Evolutionary conservation across 2,797 vertebrate genomes (phyloP), one percentile per base, ranked within the genome.

Genomic region (Myiotriccus ornatus): DNA sequence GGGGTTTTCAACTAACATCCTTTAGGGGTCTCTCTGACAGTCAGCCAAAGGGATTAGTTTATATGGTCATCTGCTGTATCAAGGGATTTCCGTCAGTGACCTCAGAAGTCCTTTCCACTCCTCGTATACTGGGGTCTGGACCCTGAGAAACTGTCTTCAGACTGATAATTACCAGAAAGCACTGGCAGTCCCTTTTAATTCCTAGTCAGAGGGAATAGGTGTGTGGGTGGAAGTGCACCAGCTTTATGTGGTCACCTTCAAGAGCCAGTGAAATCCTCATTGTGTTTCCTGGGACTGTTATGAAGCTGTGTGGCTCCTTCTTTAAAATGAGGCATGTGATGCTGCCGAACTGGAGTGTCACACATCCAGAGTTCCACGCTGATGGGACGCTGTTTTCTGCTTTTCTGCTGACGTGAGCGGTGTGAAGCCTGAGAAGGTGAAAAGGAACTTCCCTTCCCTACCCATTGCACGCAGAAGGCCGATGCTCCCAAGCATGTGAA

Each of bases 401-500:
- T 83, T 87, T 69, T 67, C 64, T 86, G 71, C 41, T 88, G 53
- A 35, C 1, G 4, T 3, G 7, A 64, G 30, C 39, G 47, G 19
- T 52, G 19, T 32, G 50, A 79, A 92, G 49, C 59, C 52, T n/a
- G 23, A 50, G 34, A 49, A 86, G 67, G 59, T 22, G 32, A 74
- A 81, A 93, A 82, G 34, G 73, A 89, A 32, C 65, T 88, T 82
- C 75, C 27, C 37, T 75, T 78, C 35, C 34, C 37, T 84, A 57
- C 35, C 24, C 9, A 0, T 27, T 52, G 39, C 47, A 43, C 49
- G 13, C 22, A 43, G 63, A 50, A 70, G 78, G 24, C 80, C 69
- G 67, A 8, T 88, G 69, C 32, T 90, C 21, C 69, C 49, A 17
- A 62, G 65, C 11, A 3, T 25, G 34, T 53, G 53, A 57, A 82